Conservation (phyloP, 2,888 invertebrate genomes). For the Drosophila pseudotalamancana region DNA sequence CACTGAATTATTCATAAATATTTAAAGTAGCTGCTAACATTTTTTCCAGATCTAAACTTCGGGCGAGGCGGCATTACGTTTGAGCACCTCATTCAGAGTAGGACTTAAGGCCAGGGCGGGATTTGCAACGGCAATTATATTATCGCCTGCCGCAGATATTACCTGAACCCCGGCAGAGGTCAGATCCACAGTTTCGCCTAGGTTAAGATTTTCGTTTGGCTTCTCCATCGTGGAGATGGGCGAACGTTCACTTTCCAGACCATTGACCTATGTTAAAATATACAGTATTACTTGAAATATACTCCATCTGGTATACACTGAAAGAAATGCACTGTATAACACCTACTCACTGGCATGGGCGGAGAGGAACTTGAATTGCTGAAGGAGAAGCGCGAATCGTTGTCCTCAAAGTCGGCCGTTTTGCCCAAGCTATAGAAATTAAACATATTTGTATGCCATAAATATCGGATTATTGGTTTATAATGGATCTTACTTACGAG, state of each 20-base stretch:
- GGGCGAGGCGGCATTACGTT: conserved; percentile 82
- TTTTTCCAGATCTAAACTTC: conserved; percentile 70
- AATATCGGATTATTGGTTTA: not conserved
- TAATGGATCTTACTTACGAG: conserved; percentile 74
- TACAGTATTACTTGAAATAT: conserved; percentile 16
- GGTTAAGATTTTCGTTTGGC: conserved; percentile 21
- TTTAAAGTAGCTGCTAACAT: not conserved
- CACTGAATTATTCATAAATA: conserved; percentile 49
- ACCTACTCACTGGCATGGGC: conserved; percentile 86
- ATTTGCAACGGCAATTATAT: conserved; percentile 95
- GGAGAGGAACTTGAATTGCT: conserved; percentile 92
- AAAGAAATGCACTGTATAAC: too few species aligned
- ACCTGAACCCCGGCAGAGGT: conserved; percentile 86
- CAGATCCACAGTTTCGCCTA: conserved; percentile 58
- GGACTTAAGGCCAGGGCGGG: conserved; percentile 90
- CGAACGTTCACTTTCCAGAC: conserved; percentile 74
- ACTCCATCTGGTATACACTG: too few species aligned
- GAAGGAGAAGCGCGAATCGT: conserved; percentile 91
- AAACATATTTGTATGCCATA: not conserved
- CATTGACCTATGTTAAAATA: conserved; percentile 63
- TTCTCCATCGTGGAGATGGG: conserved; percentile 33
- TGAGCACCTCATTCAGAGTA: conserved; percentile 83
- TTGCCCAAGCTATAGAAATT: conserved; percentile 66
- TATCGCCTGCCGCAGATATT: conserved; percentile 93
- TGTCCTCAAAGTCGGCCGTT: conserved; percentile 83